Percentiles rank a stretch among this genome's conserved stretches.
Evolutionary conservation across 2,113 vertebrate genomes (phyloP).

Genomic region (Sinocyclocheilus maitianheensis): DNA sequence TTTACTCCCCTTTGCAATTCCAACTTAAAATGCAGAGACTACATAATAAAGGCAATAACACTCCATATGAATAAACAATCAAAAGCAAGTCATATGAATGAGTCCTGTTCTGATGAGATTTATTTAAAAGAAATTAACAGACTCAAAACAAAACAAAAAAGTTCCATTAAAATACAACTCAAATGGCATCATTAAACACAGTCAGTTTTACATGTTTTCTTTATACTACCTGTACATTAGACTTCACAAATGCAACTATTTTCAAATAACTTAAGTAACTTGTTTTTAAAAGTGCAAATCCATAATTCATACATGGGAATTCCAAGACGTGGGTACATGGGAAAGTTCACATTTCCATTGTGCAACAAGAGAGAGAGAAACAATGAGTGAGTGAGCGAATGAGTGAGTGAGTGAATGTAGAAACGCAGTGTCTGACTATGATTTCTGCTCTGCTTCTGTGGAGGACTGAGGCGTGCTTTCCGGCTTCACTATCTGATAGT

Average conservation of each 20-base stretch:
- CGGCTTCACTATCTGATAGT: conserved; percentile 97
- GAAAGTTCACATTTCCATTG: conserved; percentile 65
- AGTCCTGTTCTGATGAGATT: conserved; percentile 65
- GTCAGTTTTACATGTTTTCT: conserved; percentile 74
- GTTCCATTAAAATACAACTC: conserved; percentile 73
- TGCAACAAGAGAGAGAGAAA: conserved; percentile 68
- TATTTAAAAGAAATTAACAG: conserved; percentile 69
- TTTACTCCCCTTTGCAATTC: not conserved
- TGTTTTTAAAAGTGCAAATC: conserved; percentile 83
- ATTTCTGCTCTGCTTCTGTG: conserved; percentile 92
- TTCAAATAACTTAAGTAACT: conserved; percentile 82
- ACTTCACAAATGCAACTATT: conserved; percentile 68
- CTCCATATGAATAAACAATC: not conserved
- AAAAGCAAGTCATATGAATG: not conserved
- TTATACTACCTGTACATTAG: conserved; percentile 80
- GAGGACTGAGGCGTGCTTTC: conserved; percentile 88
- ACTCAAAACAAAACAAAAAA: conserved; percentile 65
- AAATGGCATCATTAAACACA: conserved; percentile 70
- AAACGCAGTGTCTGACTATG: conserved; percentile 76
- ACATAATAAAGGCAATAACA: not conserved
- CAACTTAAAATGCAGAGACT: not conserved
- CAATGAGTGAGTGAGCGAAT: not conserved
- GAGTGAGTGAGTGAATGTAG: not conserved
- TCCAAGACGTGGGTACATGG: conserved; percentile 60
- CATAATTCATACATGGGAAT: conserved; percentile 64